Evolutionary conservation across 2,113 vertebrate species (phyloP).

Genomic region (Paracanthobrama guichenoti): DNA sequence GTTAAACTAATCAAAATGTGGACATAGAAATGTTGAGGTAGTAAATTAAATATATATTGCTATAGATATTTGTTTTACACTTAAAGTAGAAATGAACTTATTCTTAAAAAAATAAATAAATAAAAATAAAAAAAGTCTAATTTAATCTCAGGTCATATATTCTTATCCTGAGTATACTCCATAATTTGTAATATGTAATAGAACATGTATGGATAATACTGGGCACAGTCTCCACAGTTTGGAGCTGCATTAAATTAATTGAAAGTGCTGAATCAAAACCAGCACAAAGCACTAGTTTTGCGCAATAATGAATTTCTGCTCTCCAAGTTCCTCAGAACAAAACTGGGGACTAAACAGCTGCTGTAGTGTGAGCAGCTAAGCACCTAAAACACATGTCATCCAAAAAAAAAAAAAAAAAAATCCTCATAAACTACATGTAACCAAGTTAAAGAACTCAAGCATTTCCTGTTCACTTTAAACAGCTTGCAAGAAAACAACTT

Average conservation of each 20-base stretch:
- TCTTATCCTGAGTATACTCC: background rate
- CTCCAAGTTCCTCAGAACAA: background rate
- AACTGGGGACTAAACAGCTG: background rate
- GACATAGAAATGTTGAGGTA: background rate
- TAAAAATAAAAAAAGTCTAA: background rate
- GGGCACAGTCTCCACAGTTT: background rate
- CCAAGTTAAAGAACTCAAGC: background rate
- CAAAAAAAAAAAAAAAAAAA: background rate
- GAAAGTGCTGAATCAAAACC: background rate
- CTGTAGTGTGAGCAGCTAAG: background rate
- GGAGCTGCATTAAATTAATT: background rate
- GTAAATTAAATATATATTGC: background rate
- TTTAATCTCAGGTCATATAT: background rate
- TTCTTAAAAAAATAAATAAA: background rate
- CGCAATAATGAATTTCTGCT: background rate
- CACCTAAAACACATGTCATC: background rate
- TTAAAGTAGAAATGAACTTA: background rate
- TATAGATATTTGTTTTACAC: background rate
- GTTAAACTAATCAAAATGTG: background rate
- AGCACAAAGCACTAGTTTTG: background rate
- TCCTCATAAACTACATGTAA: background rate
- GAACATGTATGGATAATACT: background rate
- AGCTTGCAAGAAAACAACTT: background rate
- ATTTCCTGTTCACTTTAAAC: background rate
- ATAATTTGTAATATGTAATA: background rate